Conservation (phyloP, 2,113 vertebrate genomes). For the Oxyura jamaicensis region DNA sequence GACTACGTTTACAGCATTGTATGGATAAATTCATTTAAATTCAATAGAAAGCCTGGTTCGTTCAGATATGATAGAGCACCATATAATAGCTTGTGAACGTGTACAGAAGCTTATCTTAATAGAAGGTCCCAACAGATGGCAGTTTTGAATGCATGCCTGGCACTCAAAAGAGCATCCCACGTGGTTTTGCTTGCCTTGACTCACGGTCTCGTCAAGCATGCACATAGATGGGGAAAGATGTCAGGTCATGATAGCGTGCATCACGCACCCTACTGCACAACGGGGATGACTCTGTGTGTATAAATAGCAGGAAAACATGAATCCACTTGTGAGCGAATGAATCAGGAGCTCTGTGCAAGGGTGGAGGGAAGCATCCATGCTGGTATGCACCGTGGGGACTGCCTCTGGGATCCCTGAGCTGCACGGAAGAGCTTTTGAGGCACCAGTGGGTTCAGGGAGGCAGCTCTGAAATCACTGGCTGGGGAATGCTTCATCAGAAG, state of each 20-base stretch:
- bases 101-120: not conserved
- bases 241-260: not conserved
- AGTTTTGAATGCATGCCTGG: not conserved
- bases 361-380: accelerated
- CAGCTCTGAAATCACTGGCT: not conserved
- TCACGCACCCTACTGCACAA: not conserved
- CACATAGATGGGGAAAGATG: not conserved
- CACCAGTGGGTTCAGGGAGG: not conserved
- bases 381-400: accelerated
- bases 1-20: not conserved
- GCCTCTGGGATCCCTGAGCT: not conserved
- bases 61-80: not conserved
- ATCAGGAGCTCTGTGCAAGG: not conserved
- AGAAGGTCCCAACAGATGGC: not conserved
- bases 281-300: not conserved
- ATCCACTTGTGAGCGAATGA: not conserved
- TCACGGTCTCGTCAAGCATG: not conserved
- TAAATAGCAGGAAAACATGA: slow-evolving; percentile 56
- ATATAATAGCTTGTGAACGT: not conserved
- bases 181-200: not conserved
- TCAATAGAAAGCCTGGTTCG: not conserved
- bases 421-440: not conserved
- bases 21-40: not conserved
- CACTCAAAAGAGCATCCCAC: not conserved
- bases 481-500: not conserved